Base-by-base conservation (phyloP, 2,113 vertebrate species). In the Glaucidium brasilianum region DNA sequence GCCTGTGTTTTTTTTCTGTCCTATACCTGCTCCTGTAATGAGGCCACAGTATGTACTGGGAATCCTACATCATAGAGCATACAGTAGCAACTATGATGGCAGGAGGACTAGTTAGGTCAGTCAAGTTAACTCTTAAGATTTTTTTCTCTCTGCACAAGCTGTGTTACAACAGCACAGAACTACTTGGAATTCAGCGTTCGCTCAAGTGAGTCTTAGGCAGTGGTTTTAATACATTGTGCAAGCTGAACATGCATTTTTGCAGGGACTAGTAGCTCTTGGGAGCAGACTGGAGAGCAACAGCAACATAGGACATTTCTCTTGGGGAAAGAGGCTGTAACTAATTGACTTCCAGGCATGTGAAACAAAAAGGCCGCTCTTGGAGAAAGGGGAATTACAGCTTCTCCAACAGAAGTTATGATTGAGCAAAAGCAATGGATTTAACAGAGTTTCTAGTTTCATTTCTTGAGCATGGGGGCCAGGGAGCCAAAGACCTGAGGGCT, bases 191-290 rank as follows among this genome's bases (percentile, higher is more conserved):
- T 76, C 53, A 68, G 63, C 1, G 0, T 62, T 85, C 45, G 41
- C 89, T 88, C 53, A 72, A 63, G 37, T 15, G 49, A 22, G n/a
- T 63, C n/a, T 67, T 37, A 27, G n/a, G 60, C 43, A 45, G 35
- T 23, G 26, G 34, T 35, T 62, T 73, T 67, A 52, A 58, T 56
- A 52, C 1, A 1, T 52, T 32, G 23, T 29, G 43, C 41, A 4
- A 0, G 4, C 50, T 18, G 43, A 87, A 52, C 15, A 4, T 10
- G 37, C 19, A 12, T 69, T 83, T 84, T 56, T 43, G 21, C 2
- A 0, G 19, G 35, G 63, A 18, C 9, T 0, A 0, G 45, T 66
- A 30, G 63, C 5, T 2, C 39, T 26, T 55, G 62, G 60, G 47
- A 79, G 23, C 60, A 64, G 66, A 39, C 25, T 35, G 47, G 26